These are phyloP conservation scores for Eupelmus urozonus DNA, from an alignment of 2,888 invertebrate species.

Conservation along the genomic window DNA sequence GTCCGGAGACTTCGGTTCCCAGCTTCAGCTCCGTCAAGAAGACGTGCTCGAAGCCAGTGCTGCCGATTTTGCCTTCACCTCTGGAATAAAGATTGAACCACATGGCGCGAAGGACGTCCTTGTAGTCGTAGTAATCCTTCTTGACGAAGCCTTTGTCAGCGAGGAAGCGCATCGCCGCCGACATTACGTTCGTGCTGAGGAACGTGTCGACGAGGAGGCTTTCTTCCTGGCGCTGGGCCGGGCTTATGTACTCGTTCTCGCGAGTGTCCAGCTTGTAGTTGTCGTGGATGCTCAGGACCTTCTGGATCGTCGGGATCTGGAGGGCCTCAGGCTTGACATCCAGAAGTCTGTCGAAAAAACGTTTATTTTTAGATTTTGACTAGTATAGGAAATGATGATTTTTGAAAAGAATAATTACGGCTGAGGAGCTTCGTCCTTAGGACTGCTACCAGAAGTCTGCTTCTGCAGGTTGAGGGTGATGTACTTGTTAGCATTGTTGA, in stretches of 20 bases:
- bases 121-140: slow-evolving; percentile 80
- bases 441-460: slow-evolving; percentile 84
- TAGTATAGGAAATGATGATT: no score
- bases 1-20: slow-evolving; percentile 84
- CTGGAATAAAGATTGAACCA: slow-evolving; percentile 92
- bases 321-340: slow-evolving; percentile 82
- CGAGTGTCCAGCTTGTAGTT: slow-evolving; percentile 89
- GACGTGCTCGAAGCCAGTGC: slow-evolving; percentile 95
- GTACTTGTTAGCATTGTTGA: slow-evolving; percentile 85
- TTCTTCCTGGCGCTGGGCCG: slow-evolving; percentile 77
- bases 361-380: no score
- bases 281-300: slow-evolving; percentile 85
- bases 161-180: slow-evolving; percentile 78
- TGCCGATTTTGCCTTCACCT: slow-evolving; percentile 86
- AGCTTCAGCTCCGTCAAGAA: slow-evolving; percentile 92
- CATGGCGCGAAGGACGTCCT: slow-evolving; percentile 84
- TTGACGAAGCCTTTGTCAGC: slow-evolving; percentile 75
- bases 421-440: slow-evolving; percentile 85
- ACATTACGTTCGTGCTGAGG: slow-evolving; percentile 79
- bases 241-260: slow-evolving; percentile 87
- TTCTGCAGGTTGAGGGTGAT: slow-evolving; percentile 87
- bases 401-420: no score
- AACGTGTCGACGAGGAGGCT: slow-evolving; percentile 76
- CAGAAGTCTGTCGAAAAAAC: slow-evolving; percentile 84
- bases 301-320: slow-evolving; percentile 86